Evolutionary conservation across 2,113 vertebrate genomes (phyloP), one percentile per base, ranked within the genome.

Genomic region (Bettongia penicillata): DNA sequence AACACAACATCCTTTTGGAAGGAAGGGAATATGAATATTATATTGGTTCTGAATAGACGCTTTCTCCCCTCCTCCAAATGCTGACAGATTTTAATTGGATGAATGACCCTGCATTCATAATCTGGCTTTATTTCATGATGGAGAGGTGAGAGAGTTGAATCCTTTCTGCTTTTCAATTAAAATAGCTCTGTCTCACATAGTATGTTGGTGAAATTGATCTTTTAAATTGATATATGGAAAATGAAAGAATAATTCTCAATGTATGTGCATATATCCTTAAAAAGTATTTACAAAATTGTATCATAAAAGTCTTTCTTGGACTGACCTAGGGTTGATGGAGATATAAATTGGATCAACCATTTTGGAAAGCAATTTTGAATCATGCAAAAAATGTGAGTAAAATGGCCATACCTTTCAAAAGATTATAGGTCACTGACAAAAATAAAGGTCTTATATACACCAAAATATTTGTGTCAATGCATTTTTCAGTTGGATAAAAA

Each of bases 71-170:
- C n/a, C n/a, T n/a, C 92, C 95, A 93, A 94, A n/a, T 95, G 95
- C 93, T n/a, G 84, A 96, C 51, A 84, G 94, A 93, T 93, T 84
- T 51, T 93, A 94, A 97, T 92, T 93, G 51, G n/a, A 94, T 94
- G 47, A 93, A 95, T 77, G 97, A 31, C 8, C 77, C 61, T 49
- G 2, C 26, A 12, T 24, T 68, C 50, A 95, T 93, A 91, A 90
- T 94, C 89, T 52, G 28, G 52, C 68, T 95, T 96, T 90, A 95
- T 94, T 94, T 96, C 8, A 0, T 90, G 26, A 91, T 50, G 93
- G 89, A 61, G 89, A 96, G 47, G 57, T 49, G 91, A 96, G 55
- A 90, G 37, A 51, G 53, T 90, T 93, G 91, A 94, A 28, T 93
- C 28, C 95, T 95, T 96, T 77, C 14, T 93, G 57, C 57, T 89